Base-by-base conservation (phyloP, 2,797 vertebrate species). In the Danio jaintianensis region DNA sequence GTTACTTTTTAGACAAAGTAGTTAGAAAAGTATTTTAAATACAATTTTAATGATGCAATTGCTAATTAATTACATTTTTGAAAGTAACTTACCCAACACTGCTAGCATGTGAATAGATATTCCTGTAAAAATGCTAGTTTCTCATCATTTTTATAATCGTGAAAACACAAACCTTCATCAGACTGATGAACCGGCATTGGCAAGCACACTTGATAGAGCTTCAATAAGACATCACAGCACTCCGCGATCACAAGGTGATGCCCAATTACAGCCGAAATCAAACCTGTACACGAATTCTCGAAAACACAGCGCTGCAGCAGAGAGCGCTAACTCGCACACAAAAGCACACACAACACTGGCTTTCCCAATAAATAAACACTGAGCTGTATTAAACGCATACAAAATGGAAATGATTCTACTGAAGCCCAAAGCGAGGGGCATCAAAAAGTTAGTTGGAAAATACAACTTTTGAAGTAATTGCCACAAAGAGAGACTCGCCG, bases 401-500 rank as follows among this genome's bases (percentile, higher is more conserved):
- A 85, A 93, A 91, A 92, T 90, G 69, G 84, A 94, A 95, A 92
- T 86, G 70, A 90, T 84, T 66, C 84, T 83, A 63, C 86, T 84
- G 83, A 93, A 91, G 89, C 91, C 90, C 90, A 89, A 94, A 90
- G 87, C 87, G 85, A 83, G 84, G 82, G 84, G 86, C 88, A 89
- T 90, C 90, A 87, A 88, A 89, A 92, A 92, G 82, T 88, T 66
- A 86, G 91, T 92, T 89, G 82, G 88, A 90, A 89, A 89, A 89
- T 86, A 91, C 89, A 87, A 94, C 71, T 93, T 94, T 92, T 93
- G 91, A 94, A 94, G 94, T 93, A 93, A 93, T 93, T 93, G 93
- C 91, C 90, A 93, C 90, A 93, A 93, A 94, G 93, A 89, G 87
- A 87, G 84, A 85, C 88, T 91, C 84, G 83, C 88, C 84, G 81